phyloP scores from a whole-genome alignment of 2,888 invertebrate genomes.

The Diplolepis rosae region DNA sequence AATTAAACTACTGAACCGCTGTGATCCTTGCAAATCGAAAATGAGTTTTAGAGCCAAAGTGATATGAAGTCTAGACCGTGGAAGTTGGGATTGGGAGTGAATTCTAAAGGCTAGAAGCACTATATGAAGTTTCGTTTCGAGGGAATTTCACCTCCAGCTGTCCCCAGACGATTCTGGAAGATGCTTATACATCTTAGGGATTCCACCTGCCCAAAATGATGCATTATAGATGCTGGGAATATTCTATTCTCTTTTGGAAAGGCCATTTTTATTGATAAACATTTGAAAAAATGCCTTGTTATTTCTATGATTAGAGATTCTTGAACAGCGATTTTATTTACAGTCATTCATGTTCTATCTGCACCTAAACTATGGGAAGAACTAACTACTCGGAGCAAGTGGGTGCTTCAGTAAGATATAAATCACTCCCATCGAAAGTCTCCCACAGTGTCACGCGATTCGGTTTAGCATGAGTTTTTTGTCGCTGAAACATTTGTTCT shows the following conservation, averaged over 20 bases:
- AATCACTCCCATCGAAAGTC: too few species aligned
- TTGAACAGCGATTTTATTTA: too few species aligned
- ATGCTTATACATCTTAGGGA: not conserved
- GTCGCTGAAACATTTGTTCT: conserved; percentile 2
- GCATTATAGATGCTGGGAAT: not conserved
- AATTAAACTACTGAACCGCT: too few species aligned
- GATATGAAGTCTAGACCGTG: not conserved
- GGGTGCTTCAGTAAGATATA: too few species aligned
- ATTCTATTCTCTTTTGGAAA: not conserved
- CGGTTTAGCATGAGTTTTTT: not conserved
- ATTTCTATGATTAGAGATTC: too few species aligned
- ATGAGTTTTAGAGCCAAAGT: not conserved
- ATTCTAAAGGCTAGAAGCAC: not conserved
- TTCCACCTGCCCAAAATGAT: not conserved
- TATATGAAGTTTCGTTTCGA: conserved; percentile 4
- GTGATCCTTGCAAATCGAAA: too few species aligned
- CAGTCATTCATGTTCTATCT: too few species aligned
- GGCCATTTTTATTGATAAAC: not conserved
- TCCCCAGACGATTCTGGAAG: not conserved
- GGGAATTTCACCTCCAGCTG: not conserved
- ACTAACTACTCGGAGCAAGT: too few species aligned
- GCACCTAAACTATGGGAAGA: too few species aligned
- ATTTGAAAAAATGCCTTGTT: not conserved
- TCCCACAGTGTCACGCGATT: not conserved
- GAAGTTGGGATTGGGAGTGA: not conserved